These are phyloP conservation scores for Dryadula phaetusa DNA, from an alignment of 2,888 invertebrate genomes.

Conservation along the genomic window DNA sequence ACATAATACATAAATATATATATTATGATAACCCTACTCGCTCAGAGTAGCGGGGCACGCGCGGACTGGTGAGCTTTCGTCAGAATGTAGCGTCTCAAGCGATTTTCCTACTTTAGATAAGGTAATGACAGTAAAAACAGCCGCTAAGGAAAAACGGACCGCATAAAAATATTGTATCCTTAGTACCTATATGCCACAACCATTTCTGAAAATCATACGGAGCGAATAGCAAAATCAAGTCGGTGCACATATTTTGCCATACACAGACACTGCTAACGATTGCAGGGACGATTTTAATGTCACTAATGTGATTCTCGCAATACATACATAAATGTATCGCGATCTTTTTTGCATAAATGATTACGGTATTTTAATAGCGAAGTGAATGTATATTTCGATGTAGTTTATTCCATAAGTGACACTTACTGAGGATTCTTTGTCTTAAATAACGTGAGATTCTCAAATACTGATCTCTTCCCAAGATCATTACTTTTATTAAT, in stretches of 20 bases:
- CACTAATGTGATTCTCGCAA: conserved; percentile 77
- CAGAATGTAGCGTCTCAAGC: conserved; percentile 81
- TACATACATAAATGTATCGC: conserved; percentile 68
- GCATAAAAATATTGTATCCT: conserved; percentile 84
- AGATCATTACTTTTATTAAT: not conserved
- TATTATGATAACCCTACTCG: conserved; percentile 58
- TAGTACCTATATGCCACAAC: conserved; percentile 74
- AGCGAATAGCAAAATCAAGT: conserved; percentile 72
- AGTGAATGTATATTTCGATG: conserved; percentile 42
- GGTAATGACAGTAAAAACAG: conserved; percentile 79
- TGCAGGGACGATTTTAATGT: conserved; percentile 81
- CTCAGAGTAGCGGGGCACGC: conserved; percentile 77
- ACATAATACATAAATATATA: not conserved
- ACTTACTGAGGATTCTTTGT: conserved; percentile 11
- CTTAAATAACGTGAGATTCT: not conserved
- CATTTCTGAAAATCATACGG: conserved; percentile 85
- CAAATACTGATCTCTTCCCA: not conserved
- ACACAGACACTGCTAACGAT: conserved; percentile 75
- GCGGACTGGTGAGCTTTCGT: conserved; percentile 74
- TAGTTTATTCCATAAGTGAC: conserved; percentile 36
- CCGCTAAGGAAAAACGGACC: conserved; percentile 73
- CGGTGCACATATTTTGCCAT: conserved; percentile 80
- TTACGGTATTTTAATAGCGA: conserved; percentile 51
- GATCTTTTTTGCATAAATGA: conserved; percentile 60
- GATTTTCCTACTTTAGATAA: conserved; percentile 83